Evolutionary conservation across 2,113 vertebrate genomes (phyloP), one percentile per base, ranked within the genome.

Genomic region (Tautogolabrus adspersus): DNA sequence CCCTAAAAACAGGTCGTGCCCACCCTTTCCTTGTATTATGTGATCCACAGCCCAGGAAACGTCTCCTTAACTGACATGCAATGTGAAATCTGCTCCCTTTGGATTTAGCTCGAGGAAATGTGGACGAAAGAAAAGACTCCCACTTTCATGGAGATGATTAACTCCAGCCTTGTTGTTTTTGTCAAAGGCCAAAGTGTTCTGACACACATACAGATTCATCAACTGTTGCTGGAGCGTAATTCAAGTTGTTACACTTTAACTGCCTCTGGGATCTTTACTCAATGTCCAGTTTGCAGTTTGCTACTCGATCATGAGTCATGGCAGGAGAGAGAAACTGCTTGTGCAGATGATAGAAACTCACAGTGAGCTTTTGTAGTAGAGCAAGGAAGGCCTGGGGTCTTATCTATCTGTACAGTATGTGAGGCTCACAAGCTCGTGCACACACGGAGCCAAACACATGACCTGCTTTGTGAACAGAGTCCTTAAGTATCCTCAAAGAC

Each of bases 11-110:
- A 81, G 59, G 67, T 23, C 40, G 64, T 62, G 2, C 47, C 66
- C 52, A 18, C 51, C 75, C 80, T 75, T 77, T 79, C 82, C 84
- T 79, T 10, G n/a, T 83, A 85, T 87, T 77, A 87, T 83, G 63
- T 60, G 68, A 75, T n/a, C 44, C 18, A 19, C 9, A 0, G 22
- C 47, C 21, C 42, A 46, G 19, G 40, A 72, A 21, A 58, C 5
- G 10, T 10, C 1, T 23, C 23, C 26, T 21, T 15, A 55, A 55
- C 26, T 70, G 23, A 58, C 11, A 30, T 54, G 12, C 46, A 66
- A 62, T 60, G 55, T 70, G 54, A 68, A 63, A 6, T n/a, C 9
- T 9, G 16, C 3, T 38, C 5, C n/a, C 34, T 77, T 44, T 58
- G 46, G 9, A 72, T 22, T 44, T 42, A 42, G 59, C 15, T 58